Evolutionary conservation across 2,888 invertebrate species (phyloP).

Genomic region (Eupsilia transversa): DNA sequence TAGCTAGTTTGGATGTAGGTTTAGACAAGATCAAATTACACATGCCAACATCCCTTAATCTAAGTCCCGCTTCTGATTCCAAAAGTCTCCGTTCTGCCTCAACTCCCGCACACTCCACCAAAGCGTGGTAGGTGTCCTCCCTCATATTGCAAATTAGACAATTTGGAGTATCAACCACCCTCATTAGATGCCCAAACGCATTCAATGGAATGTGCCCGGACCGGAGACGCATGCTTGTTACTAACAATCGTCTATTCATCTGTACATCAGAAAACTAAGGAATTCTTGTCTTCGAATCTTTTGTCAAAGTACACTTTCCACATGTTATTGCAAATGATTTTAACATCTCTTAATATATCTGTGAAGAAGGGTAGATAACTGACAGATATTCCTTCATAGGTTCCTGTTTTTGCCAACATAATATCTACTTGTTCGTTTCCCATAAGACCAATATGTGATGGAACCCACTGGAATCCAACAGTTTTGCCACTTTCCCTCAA

Average conservation of each 20-base stretch:
- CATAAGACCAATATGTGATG: background rate
- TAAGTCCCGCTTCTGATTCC: too few species aligned
- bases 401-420: background rate
- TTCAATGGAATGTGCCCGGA: constrained; percentile 26
- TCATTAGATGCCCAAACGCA: background rate
- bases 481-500: too few species aligned
- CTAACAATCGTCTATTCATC: background rate
- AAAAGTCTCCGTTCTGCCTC: too few species aligned
- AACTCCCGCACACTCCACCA: too few species aligned
- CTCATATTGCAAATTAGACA: background rate
- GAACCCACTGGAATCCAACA: too few species aligned
- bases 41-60: too few species aligned
- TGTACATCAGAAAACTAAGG: constrained; percentile 5
- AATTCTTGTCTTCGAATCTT: constrained; percentile 7
- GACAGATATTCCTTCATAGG: background rate
- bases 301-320: too few species aligned
- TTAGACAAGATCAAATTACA: background rate
- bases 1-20: background rate
- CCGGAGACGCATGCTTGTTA: constrained; percentile 17
- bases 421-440: constrained; percentile 7
- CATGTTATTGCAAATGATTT: background rate
- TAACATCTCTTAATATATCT: background rate
- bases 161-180: constrained; percentile 7
- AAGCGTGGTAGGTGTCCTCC: constrained; percentile 21
- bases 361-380: background rate